Percentiles rank a stretch among this genome's conserved stretches.
phyloP scores from a whole-genome alignment of 2,797 vertebrate genomes.

The Botia almorhae region DNA sequence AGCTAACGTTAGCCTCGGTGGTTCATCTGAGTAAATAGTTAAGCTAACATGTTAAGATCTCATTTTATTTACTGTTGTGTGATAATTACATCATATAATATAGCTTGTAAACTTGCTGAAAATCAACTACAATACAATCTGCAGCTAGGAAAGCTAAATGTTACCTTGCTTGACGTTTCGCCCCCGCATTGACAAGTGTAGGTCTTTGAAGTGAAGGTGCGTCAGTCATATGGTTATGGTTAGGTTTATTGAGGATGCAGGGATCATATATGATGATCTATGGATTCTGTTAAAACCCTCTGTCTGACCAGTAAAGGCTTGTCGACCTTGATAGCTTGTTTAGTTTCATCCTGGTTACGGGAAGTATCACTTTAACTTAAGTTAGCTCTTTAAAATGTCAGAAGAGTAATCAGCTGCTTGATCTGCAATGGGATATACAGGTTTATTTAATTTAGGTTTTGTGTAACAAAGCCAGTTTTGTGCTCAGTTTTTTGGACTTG shows the following conservation, averaged over 20 bases:
- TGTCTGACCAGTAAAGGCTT: neutral
- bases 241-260: neutral
- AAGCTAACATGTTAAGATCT: neutral
- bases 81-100: neutral
- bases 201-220: neutral
- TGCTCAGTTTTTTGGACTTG: neutral
- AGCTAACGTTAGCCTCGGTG: constrained; percentile 32
- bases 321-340: constrained; percentile 3
- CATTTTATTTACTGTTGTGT: neutral
- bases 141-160: neutral
- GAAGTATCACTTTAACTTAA: constrained; percentile 6
- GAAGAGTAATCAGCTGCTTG: constrained; percentile 4
- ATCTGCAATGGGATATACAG: neutral
- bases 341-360: constrained; percentile 1
- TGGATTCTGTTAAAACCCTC: neutral
- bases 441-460: neutral
- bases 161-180: constrained; percentile 13
- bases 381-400: constrained; percentile 6
- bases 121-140: neutral
- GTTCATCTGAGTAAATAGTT: neutral
- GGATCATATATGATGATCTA: neutral
- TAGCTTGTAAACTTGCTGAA: no score
- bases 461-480: neutral
- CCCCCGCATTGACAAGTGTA: neutral
- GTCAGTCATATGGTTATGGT: neutral